Evolutionary conservation across 2,797 vertebrate genomes (phyloP), one percentile per base, ranked within the genome.

Genomic region (Enoplosus armatus): DNA sequence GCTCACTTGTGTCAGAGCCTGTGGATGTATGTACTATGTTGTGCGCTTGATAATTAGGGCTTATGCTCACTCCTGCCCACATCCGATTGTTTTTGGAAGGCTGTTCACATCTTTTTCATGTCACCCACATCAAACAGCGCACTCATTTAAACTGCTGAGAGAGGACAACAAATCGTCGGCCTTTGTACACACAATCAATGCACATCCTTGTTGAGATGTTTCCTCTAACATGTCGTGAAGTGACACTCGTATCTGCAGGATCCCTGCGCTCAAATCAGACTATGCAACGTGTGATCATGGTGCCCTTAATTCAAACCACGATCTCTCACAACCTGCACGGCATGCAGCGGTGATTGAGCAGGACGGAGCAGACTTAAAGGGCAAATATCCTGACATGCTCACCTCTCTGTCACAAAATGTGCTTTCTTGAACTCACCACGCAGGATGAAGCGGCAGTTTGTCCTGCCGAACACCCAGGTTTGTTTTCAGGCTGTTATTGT

Each of bases 21-120:
- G 63, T 61, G 69, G 65, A 53, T 48, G 72, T 54, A n/a, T 47
- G 58, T n/a, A n/a, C n/a, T n/a, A n/a, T 58, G 48, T 59, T 61
- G 14, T 37, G 35, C 12, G 41, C 24, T 31, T 26, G 33, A 79
- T 76, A 72, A 67, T 80, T 72, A 55, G 48, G 12, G 56, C 15
- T 70, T 48, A 20, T 24, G 9, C 26, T 72, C 39, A 20, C 22
- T 61, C 47, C 71, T 53, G 55, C 59, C 63, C 75, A 68, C 24
- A 64, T 65, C 50, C 45, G 8, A 22, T 27, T 27, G 29, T 24
- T 72, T 45, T 62, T 31, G 20, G 37, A 43, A 22, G 16, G 26
- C 16, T 67, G 24, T 27, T 63, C 6, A 11, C 29, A 24, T 68
- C 3, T 60, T 67, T 62, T 70, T 56, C 12, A 48, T 69, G 59